Base-by-base conservation (phyloP, 2,797 vertebrate genomes). In the Acipenser transmontanus region DNA sequence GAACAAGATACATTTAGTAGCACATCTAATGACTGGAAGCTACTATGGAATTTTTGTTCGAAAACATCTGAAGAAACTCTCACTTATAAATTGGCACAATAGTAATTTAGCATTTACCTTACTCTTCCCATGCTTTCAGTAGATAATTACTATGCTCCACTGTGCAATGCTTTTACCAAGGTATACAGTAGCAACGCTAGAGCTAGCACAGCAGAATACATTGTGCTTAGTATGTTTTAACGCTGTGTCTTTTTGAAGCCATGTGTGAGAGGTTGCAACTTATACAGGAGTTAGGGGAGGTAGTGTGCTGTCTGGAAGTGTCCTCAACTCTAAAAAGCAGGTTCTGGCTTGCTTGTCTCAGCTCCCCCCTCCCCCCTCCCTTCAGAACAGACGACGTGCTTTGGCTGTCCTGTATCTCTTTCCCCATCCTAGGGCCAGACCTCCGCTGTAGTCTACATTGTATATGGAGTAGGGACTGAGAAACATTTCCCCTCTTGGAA, bases 371-470 rank as follows among this genome's bases (percentile, higher is more conserved):
- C 66, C 49, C 73, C 70, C 77, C 76, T 76, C 79, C 78, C 56
- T 68, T 77, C 74, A 81, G 81, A 81, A 77, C 81, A 74, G 82
- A 77, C 76, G 83, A 88, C 73, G 73, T 82, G 68, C 71, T 74
- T 68, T 74, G 76, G 71, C 69, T 78, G 61, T 66, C 70, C 49
- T 83, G 77, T 71, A 75, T 73, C 74, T 72, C 71, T 59, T 79
- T 73, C 47, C 77, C 81, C 78, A 77, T 86, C 78, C 79, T 72
- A 7, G 64, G 68, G 72, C 70, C 50, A 52, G 63, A 56, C 17
- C 8, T 12, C 59, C 17, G 5, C 61, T 34, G 34, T 34, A 34
- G 34, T 34, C 34, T 34, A 34, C 34, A 34, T 34, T 3, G 34
- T 54, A 57, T 7, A 57, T 12, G 11, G 8, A 57, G 14, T 57